phyloP scores from a whole-genome alignment of 1,140 invertebrate species.

The Steinernema feltiae region DNA sequence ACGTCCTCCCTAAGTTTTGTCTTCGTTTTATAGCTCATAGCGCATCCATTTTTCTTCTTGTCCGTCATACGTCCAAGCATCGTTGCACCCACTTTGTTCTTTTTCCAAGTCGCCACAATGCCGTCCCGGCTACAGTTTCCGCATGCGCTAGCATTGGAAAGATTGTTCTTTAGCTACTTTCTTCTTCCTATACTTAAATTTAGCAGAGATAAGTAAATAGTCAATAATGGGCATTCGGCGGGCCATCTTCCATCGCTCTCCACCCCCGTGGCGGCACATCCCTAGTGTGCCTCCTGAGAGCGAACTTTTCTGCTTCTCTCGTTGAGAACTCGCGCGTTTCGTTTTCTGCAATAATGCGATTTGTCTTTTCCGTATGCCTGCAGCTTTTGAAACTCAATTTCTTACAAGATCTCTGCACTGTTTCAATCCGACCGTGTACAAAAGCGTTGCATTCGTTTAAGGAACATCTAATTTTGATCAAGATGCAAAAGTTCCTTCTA shows the following conservation, averaged over 20 bases:
- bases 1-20: background rate
- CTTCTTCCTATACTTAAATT: no score
- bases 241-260: constrained; percentile 2
- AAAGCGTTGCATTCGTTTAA: no score
- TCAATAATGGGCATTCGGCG: background rate
- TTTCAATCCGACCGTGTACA: background rate
- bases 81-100: no score
- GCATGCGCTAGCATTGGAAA: no score
- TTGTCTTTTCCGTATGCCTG: background rate
- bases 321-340: background rate
- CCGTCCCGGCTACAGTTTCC: no score
- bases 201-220: constrained; percentile 2
- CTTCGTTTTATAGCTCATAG: background rate
- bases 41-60: background rate
- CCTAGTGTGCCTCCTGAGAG: background rate
- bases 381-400: background rate
- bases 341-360: background rate
- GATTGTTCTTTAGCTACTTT: no score
- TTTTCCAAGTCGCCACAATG: background rate
- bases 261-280: background rate
- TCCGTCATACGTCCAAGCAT: no score
- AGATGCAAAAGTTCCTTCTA: no score
- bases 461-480: no score
- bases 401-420: background rate
- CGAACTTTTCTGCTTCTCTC: background rate